Evolutionary conservation across 2,113 vertebrate genomes (phyloP).

Genomic region (Eclectus roratus): DNA sequence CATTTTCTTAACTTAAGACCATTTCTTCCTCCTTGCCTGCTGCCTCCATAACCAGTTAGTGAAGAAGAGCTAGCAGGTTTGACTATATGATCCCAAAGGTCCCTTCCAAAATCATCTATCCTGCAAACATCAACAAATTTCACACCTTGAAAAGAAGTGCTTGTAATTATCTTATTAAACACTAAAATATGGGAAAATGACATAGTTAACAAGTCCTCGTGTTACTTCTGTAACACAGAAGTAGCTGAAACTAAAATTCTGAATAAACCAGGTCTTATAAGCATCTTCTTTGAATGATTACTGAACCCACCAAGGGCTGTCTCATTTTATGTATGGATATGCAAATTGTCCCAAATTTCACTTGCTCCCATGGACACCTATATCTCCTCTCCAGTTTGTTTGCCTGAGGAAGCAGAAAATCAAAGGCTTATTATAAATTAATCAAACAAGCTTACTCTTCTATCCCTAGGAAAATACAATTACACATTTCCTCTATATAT

Average conservation of each 20-base stretch:
- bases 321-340: background rate
- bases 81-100: background rate
- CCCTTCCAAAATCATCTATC: background rate
- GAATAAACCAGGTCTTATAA: background rate
- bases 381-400: background rate
- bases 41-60: background rate
- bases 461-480: background rate
- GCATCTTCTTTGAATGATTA: background rate
- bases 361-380: background rate
- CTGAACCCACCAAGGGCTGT: accelerated
- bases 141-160: background rate
- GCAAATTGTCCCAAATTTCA: background rate
- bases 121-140: background rate
- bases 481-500: background rate
- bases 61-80: background rate
- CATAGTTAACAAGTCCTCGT: background rate
- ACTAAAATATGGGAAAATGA: background rate
- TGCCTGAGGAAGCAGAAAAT: background rate
- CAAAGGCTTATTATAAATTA: background rate
- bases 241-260: background rate
- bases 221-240: background rate
- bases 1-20: background rate
- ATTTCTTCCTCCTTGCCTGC: background rate
- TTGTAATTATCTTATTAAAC: background rate
- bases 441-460: background rate